Conservation (phyloP, 2,888 invertebrate species). For the Tiliacea aurago region DNA sequence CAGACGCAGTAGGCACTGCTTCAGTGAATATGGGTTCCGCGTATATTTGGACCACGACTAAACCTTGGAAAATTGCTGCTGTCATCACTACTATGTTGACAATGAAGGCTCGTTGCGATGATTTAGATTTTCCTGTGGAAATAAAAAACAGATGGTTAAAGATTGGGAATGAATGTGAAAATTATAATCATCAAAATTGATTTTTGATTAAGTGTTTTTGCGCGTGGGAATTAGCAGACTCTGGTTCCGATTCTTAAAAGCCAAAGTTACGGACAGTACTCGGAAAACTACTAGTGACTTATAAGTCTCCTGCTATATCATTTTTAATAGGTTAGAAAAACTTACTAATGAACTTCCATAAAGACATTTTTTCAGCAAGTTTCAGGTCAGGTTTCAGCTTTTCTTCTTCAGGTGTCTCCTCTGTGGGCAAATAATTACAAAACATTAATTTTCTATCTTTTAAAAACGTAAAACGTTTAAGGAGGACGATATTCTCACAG, state of each 20-base stretch:
- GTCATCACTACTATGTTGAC: constrained; percentile 72
- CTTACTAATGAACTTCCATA: constrained; percentile 79
- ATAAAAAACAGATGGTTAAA: background rate
- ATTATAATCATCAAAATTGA: background rate
- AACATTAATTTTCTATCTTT: too few relatives aligned
- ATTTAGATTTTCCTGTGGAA: constrained; percentile 76
- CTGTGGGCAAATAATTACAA: constrained; percentile 17
- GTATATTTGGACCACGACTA: constrained; percentile 81
- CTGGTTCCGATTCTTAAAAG: background rate
- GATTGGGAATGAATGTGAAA: background rate
- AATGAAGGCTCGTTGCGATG: constrained; percentile 75
- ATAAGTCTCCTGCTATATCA: too few relatives aligned
- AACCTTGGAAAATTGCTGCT: constrained; percentile 79
- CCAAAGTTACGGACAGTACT: background rate
- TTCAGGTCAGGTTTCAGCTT: constrained; percentile 59
- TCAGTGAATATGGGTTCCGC: constrained; percentile 79
- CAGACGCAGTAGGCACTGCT: constrained; percentile 77
- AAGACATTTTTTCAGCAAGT: constrained; percentile 68
- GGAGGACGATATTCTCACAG: too few relatives aligned
- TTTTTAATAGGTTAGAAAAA: too few relatives aligned
- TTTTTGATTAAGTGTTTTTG: background rate
- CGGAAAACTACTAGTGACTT: too few relatives aligned
- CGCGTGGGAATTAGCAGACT: background rate
- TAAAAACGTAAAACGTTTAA: too few relatives aligned
- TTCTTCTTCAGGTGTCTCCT: constrained; percentile 66